Percentiles rank a stretch among this genome's conserved stretches.
These are phyloP conservation scores for Shargacucullia verbasci DNA, from an alignment of 2,888 invertebrate genomes.

Conservation along the genomic window DNA sequence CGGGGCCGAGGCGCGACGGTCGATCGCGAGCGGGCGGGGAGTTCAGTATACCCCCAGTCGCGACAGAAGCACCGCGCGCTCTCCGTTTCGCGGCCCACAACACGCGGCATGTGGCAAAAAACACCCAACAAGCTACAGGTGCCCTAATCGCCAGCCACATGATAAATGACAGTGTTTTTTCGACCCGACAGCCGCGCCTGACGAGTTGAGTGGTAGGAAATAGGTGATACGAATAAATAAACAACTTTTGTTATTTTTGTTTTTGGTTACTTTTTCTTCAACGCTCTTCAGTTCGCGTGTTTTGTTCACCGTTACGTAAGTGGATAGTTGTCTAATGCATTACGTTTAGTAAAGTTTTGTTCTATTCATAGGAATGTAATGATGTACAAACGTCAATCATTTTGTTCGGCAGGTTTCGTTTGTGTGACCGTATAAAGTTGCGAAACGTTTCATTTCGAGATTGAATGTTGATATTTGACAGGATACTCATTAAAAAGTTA, in stretches of 20 bases:
- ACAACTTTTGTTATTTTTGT: conserved; percentile 59
- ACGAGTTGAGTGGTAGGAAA: conserved; percentile 71
- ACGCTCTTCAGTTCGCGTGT: conserved; percentile 23
- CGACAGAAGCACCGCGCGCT: conserved; percentile 69
- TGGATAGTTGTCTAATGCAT: conserved; percentile 45
- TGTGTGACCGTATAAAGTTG: conserved; percentile 4
- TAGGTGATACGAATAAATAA: conserved; percentile 65
- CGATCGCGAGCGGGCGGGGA: conserved; percentile 66
- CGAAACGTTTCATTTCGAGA: conserved; percentile 32
- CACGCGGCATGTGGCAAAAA: conserved; percentile 72
- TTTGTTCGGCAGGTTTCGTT: conserved; percentile 15
- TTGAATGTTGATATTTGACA: conserved; percentile 55
- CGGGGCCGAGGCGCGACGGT: conserved; percentile 72
- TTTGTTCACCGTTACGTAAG: conserved; percentile 52
- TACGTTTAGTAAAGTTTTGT: conserved; percentile 23
- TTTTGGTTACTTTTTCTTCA: conserved; percentile 35
- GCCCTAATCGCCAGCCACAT: conserved; percentile 68
- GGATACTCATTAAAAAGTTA: conserved; percentile 66
- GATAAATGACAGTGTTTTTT: conserved; percentile 77
- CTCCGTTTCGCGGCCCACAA: conserved; percentile 52
- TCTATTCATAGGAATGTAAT: conserved; percentile 6
- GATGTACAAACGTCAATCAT: not conserved
- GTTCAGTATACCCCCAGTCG: conserved; percentile 72
- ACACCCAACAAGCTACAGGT: conserved; percentile 76
- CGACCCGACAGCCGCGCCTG: conserved; percentile 63